These are phyloP conservation scores for Alaudala cheleensis DNA, from an alignment of 2,113 vertebrate genomes.

Conservation along the genomic window DNA sequence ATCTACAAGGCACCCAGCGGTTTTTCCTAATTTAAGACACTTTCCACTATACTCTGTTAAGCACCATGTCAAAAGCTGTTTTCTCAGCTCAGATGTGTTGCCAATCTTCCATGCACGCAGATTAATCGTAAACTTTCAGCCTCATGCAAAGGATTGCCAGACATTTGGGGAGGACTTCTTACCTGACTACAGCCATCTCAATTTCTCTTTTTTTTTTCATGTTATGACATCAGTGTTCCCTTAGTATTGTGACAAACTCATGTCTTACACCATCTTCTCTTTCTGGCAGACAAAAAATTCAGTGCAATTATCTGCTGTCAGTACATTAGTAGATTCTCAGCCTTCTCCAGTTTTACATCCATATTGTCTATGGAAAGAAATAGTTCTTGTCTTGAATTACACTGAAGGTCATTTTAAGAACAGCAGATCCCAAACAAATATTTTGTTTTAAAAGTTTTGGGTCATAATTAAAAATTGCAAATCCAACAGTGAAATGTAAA, in stretches of 20 bases:
- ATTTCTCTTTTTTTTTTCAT: not conserved
- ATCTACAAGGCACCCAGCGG: accelerated
- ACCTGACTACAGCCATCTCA: not conserved
- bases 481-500: not conserved
- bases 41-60: not conserved
- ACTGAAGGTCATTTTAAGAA: not conserved
- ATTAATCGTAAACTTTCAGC: not conserved
- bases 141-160: not conserved
- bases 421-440: not conserved
- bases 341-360: not conserved
- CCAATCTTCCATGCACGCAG: not conserved
- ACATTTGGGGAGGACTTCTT: not conserved
- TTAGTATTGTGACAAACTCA: not conserved
- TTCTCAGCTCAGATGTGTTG: not conserved
- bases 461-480: not conserved
- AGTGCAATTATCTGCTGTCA: not conserved
- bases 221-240: not conserved
- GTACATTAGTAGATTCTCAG: not conserved
- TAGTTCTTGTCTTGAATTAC: not conserved
- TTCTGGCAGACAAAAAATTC: not conserved
- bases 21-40: not conserved
- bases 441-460: not conserved
- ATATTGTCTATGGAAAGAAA: not conserved
- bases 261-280: not conserved
- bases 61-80: not conserved